phyloP scores from a whole-genome alignment of 2,888 invertebrate genomes.

The Archips xylosteana region DNA sequence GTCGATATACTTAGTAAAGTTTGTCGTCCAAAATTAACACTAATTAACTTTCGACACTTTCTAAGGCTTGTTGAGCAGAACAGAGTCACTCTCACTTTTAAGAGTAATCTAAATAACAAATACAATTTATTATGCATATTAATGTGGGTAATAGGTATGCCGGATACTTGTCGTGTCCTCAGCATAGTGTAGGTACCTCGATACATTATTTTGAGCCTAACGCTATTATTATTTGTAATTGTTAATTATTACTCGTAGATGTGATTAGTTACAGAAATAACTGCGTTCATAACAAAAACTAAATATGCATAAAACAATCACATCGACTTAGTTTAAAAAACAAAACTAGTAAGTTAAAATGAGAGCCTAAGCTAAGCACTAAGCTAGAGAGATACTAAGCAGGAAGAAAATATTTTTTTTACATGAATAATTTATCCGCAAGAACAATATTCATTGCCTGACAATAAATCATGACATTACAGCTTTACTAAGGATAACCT shows the following conservation, averaged over 20 bases:
- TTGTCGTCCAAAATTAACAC: constrained; percentile 33
- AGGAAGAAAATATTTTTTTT: not conserved
- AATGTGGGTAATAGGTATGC: constrained; percentile 50
- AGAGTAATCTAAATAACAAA: constrained; percentile 38
- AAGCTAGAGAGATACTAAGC: not conserved
- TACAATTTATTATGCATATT: constrained; percentile 53
- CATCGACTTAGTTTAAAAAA: not conserved
- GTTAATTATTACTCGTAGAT: not conserved
- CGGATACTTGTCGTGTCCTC: constrained; percentile 53
- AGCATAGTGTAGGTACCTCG: constrained; percentile 42
- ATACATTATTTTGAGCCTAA: not conserved
- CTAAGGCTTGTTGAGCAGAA: constrained; percentile 43
- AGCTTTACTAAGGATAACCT: not conserved
- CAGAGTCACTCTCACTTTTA: constrained; percentile 39
- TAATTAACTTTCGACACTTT: constrained; percentile 55
- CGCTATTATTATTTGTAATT: constrained; percentile 8
- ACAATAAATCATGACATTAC: not conserved
- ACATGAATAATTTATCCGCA: not conserved
- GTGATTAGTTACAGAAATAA: not conserved
- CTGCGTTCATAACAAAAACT: not conserved
- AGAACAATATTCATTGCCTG: not conserved
- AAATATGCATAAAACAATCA: not conserved
- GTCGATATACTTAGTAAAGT: constrained; percentile 12
- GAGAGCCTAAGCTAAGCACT: too few relatives aligned
- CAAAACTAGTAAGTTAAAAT: not conserved